These are phyloP conservation scores for Hybognathus amarus DNA, from an alignment of 2,797 vertebrate species.

Conservation along the genomic window DNA sequence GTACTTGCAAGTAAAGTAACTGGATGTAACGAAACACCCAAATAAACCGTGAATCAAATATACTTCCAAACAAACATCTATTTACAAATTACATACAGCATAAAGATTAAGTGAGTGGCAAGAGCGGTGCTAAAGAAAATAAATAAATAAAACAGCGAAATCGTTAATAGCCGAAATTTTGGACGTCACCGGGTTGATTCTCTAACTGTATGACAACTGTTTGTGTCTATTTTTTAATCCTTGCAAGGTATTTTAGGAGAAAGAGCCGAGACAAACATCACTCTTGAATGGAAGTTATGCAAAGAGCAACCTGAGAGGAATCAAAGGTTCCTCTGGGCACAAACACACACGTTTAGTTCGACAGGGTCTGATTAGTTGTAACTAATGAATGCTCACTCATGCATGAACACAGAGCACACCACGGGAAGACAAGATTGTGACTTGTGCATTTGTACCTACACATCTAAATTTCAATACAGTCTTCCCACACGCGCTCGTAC, in stretches of 20 bases:
- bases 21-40: no score
- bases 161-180: no score
- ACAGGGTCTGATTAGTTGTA: conserved; percentile 29
- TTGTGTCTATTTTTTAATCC: background rate
- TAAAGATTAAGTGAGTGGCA: no score
- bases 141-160: no score
- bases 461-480: conserved; percentile 2
- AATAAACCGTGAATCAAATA: no score
- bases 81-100: no score
- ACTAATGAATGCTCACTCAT: conserved; percentile 41
- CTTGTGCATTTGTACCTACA: background rate
- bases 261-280: background rate
- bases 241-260: background rate
- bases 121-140: no score
- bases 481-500: background rate
- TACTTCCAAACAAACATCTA: no score
- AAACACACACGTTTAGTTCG: conserved; percentile 12
- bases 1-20: no score
- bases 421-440: conserved; percentile 25
- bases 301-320: background rate
- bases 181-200: no score
- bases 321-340: background rate
- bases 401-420: background rate
- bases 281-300: background rate
- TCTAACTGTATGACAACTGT: no score